These are phyloP conservation scores for Cossypha caffra DNA, from an alignment of 2,797 vertebrate genomes.

Conservation along the genomic window DNA sequence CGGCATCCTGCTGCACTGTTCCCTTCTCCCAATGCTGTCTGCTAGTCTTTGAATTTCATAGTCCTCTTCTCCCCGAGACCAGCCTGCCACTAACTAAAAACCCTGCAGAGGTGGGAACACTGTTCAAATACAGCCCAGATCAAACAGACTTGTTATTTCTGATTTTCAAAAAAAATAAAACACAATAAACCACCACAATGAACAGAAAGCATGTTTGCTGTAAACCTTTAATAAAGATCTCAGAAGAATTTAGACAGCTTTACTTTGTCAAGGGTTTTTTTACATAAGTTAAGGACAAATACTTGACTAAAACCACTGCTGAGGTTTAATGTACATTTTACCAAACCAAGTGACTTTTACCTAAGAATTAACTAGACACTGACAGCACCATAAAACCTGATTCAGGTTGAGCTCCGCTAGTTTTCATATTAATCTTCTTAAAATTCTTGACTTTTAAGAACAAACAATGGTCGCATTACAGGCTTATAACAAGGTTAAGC, in stretches of 20 bases:
- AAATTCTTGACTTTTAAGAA: constrained; percentile 71
- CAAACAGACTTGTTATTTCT: background rate
- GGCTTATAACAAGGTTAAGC: constrained; percentile 65
- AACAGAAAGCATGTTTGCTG: background rate
- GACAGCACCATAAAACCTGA: constrained; percentile 60
- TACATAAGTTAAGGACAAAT: background rate
- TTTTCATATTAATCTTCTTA: constrained; percentile 66
- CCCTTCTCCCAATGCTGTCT: background rate
- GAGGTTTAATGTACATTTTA: background rate
- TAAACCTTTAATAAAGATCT: background rate
- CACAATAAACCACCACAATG: background rate
- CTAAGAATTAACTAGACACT: constrained; percentile 38
- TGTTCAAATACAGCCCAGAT: background rate
- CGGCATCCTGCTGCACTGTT: background rate
- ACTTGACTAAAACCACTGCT: background rate
- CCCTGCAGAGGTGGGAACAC: background rate
- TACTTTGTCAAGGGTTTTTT: background rate
- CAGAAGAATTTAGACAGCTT: background rate
- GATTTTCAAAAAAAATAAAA: background rate
- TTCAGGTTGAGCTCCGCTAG: constrained; percentile 4
- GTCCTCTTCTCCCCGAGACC: background rate
- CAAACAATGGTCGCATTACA: constrained; percentile 27
- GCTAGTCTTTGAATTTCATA: background rate
- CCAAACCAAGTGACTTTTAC: background rate
- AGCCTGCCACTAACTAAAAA: background rate